Percentiles rank a stretch among this genome's conserved stretches.
phyloP scores from a whole-genome alignment of 2,888 invertebrate species.

The Sminthurinus aureus region DNA sequence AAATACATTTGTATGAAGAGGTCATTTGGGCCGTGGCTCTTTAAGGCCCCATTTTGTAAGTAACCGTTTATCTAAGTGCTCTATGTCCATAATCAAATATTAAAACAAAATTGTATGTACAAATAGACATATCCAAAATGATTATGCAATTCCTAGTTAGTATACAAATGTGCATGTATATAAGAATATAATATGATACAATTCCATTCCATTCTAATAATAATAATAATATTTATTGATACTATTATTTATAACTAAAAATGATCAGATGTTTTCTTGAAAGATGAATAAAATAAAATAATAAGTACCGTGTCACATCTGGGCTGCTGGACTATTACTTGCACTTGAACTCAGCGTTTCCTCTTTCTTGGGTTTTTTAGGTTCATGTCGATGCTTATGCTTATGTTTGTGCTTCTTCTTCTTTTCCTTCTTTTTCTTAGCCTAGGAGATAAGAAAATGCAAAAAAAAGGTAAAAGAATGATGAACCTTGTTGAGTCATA shows the following conservation, averaged over 20 bases:
- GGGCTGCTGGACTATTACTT: conserved; percentile 73
- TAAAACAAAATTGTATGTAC: no score
- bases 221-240: neutral
- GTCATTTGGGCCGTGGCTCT: no score
- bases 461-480: no score
- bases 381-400: conserved; percentile 68
- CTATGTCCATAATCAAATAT: no score
- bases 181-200: neutral
- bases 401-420: conserved; percentile 88
- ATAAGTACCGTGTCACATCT: conserved; percentile 21
- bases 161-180: neutral
- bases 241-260: no score
- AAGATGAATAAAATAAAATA: neutral
- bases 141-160: neutral
- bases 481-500: no score
- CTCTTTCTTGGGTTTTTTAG: conserved; percentile 69
- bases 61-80: no score
- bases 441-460: no score
- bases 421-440: conserved; percentile 81
- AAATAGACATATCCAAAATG: neutral
- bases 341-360: conserved; percentile 77
- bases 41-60: no score
- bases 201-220: neutral
- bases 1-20: no score
- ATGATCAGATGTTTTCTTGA: neutral